phyloP scores from a whole-genome alignment of 2,888 invertebrate genomes.

The Serripes groenlandicus region DNA sequence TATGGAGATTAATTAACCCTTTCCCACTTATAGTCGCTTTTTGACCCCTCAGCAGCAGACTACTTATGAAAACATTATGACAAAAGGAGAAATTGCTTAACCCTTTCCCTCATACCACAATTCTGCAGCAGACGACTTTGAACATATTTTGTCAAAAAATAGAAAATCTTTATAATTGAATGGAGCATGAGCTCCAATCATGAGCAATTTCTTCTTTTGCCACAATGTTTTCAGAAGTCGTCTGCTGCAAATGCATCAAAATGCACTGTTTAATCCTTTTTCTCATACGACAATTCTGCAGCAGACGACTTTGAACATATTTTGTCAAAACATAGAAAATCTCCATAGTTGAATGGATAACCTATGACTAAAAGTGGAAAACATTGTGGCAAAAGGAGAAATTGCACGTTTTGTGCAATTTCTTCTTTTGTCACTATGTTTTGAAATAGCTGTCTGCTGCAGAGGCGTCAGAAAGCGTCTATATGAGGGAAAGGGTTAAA shows the following conservation, averaged over 20 bases:
- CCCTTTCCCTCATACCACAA: background rate
- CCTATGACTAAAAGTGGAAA: background rate
- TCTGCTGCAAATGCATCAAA: background rate
- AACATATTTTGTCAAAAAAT: background rate
- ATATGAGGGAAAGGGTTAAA: background rate
- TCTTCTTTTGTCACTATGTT: background rate
- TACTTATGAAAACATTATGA: background rate
- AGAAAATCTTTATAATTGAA: background rate
- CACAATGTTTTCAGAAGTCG: background rate
- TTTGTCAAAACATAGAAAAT: too few relatives aligned
- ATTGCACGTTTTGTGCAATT: background rate
- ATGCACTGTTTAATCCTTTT: too few relatives aligned
- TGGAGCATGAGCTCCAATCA: background rate
- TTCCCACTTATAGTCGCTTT: background rate
- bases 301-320: too few relatives aligned
- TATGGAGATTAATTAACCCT: background rate
- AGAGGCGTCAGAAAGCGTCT: background rate
- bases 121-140: background rate
- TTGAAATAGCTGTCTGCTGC: background rate
- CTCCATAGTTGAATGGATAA: too few relatives aligned
- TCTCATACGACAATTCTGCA: too few relatives aligned
- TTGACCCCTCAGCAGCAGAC: background rate
- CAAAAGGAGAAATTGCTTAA: conserved; percentile 13
- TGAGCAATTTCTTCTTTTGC: conserved; percentile 7
- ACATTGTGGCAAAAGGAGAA: background rate